Base-by-base conservation (phyloP, 2,888 invertebrate species). In the Pharmacophagus antenor region DNA sequence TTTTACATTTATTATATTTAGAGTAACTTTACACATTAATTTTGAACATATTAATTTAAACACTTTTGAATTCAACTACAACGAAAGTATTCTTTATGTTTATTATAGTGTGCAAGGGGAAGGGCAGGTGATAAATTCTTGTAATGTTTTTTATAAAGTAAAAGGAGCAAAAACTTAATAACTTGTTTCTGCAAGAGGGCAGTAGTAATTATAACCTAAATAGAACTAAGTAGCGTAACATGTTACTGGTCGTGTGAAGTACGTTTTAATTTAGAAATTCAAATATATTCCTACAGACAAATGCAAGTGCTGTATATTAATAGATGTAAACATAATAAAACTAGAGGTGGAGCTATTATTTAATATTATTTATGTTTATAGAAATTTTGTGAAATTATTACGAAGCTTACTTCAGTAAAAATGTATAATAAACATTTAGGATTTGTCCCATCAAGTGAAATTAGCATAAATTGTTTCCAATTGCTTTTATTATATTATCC, bases 111-210 rank as follows among this genome's bases (percentile, higher is more conserved):
- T 37, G 37, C n/a, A 37, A 37, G 37, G n/a, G 15, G 37, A n/a
- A 37, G 8, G 20, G n/a, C 54, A 54, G 54, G 27, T 54, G 54
- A 23, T 54, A 31, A 46, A 58, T 52, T 53, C 53, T 44, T 44
- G 18, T 7, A 44, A 44, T 44, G 42, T 18, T 44, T 18, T 18
- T 8, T 2, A 20, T 44, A 2, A 17, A 42, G 18, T 17, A 44
- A 20, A 6, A n/a, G 18, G 18, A 3, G 8, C 42, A 44, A 44
- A 44, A 44, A 44, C 42, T 18, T 18, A 44, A 18, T 2, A 7
- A 0, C 2, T 31, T 31, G 12, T 31, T 41, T 41, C 10, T 15
- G 41, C 7, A 17, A 17, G 0, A 42, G 17, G 7, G 0, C 17
- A 42, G 15, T n/a, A 42, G 41, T 42, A n/a, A 42, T 42, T 42